Percentiles rank a stretch among this genome's conserved stretches.
These are phyloP conservation scores for Glaucopsyche alexis DNA, from an alignment of 2,888 invertebrate genomes.

Conservation along the genomic window DNA sequence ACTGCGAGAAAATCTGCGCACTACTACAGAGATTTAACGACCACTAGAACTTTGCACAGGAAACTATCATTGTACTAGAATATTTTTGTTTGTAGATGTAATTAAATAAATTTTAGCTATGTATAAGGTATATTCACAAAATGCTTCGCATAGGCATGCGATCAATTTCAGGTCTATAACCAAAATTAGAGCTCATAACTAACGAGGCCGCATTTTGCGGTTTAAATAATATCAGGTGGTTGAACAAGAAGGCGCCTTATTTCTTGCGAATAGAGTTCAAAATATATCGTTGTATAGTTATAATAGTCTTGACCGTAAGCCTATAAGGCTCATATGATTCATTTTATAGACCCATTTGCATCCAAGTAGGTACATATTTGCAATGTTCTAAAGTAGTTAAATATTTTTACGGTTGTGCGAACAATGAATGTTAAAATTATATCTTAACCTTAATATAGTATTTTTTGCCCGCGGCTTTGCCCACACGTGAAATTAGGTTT, in stretches of 20 bases:
- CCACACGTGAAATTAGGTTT: too few relatives aligned
- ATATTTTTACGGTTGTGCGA: not conserved
- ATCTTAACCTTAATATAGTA: too few relatives aligned
- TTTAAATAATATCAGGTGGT: slow-evolving; percentile 21
- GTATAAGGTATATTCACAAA: not conserved
- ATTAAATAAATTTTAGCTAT: not conserved
- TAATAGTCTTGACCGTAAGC: slow-evolving; percentile 28
- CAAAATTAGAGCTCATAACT: slow-evolving; percentile 29
- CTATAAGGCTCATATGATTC: slow-evolving; percentile 26
- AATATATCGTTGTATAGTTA: slow-evolving; percentile 8
- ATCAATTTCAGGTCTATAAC: slow-evolving; percentile 28
- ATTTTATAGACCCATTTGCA: slow-evolving; percentile 29
- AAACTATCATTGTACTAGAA: slow-evolving; percentile 10
- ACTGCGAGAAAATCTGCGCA: slow-evolving; percentile 77
- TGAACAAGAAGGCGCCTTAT: slow-evolving; percentile 5
- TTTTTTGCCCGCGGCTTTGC: too few relatives aligned
- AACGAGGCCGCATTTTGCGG: slow-evolving; percentile 28
- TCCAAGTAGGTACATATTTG: not conserved
- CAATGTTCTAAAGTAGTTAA: not conserved
- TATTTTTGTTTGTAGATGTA: not conserved
- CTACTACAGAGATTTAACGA: slow-evolving; percentile 52
- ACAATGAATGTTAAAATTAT: not conserved
- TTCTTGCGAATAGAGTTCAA: not conserved
- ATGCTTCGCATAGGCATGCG: slow-evolving; percentile 27
- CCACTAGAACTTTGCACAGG: not conserved